Conservation (phyloP, 2,888 invertebrate genomes). For the Epirrhoe alternata region DNA sequence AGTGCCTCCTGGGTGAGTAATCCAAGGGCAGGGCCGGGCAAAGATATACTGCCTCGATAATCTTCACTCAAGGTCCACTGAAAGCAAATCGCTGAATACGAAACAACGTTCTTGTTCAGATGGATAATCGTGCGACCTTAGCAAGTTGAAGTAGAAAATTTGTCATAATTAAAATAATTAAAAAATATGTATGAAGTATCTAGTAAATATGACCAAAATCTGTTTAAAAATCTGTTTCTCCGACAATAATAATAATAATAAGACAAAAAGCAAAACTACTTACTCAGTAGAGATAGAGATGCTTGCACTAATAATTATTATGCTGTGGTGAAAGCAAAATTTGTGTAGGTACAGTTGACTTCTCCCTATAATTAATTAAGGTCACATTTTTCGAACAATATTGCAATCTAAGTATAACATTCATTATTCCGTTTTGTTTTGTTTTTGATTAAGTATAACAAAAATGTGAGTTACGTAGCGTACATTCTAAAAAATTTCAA, state of each 20-base stretch:
- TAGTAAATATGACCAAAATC: no score
- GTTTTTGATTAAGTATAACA: neutral
- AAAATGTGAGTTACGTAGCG: neutral
- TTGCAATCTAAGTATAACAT: neutral
- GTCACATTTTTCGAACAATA: neutral
- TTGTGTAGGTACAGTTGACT: no score
- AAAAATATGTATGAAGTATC: neutral
- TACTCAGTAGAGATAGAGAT: no score
- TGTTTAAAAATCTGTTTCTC: no score
- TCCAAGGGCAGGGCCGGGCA: conserved; percentile 57
- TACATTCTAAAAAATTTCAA: neutral
- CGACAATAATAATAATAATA: no score
- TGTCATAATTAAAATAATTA: conserved; percentile 9
- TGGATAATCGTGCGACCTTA: conserved; percentile 24
- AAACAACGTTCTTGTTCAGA: conserved; percentile 50
- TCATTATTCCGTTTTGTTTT: neutral
- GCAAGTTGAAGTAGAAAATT: conserved; percentile 24
- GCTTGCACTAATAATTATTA: no score
- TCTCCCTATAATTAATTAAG: no score
- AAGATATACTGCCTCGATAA: conserved; percentile 69
- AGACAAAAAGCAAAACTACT: no score
- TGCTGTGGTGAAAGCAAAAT: no score
- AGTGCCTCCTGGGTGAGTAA: conserved; percentile 59
- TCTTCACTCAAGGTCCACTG: conserved; percentile 62
- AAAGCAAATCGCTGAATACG: conserved; percentile 65